These are phyloP conservation scores for Caenorhabditis imperialis DNA, from an alignment of 2,888 invertebrate species.

Conservation along the genomic window DNA sequence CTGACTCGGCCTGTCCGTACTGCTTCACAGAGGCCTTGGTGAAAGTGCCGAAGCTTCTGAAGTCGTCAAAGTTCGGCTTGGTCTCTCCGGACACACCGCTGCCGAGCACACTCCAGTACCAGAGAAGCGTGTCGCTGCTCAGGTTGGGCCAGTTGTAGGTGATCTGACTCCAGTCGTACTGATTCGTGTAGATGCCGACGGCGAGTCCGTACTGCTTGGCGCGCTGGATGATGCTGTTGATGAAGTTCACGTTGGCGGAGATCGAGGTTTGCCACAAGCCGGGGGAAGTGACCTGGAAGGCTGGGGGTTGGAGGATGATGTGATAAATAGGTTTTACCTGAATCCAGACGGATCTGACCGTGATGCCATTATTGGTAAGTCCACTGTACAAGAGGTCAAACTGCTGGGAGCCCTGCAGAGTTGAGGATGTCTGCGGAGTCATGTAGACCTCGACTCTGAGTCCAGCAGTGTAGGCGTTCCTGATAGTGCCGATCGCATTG, in stretches of 20 bases:
- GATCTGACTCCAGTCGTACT: conserved; percentile 60
- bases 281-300: conserved; percentile 58
- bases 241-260: conserved; percentile 49
- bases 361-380: conserved; percentile 45
- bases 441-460: conserved; percentile 64
- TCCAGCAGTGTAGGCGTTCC: conserved; percentile 57
- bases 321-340: conserved; percentile 45
- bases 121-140: conserved; percentile 35
- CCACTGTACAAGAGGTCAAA: conserved; percentile 50
- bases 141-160: conserved; percentile 46
- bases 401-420: conserved; percentile 48
- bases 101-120: conserved; percentile 48
- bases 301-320: background rate
- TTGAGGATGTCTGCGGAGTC: conserved; percentile 54
- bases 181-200: too few relatives aligned
- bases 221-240: conserved; percentile 54
- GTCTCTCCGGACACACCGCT: conserved; percentile 53
- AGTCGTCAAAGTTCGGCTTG: conserved; percentile 52
- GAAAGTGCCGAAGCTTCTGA: conserved; percentile 53
- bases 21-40: conserved; percentile 49
- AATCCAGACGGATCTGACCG: conserved; percentile 57
- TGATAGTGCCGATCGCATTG: conserved; percentile 49
- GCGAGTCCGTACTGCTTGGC: too few relatives aligned
- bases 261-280: conserved; percentile 53
- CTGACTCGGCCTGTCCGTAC: conserved; percentile 46